These are phyloP conservation scores for Athetis lepigone DNA, from an alignment of 2,888 invertebrate species.

Conservation along the genomic window DNA sequence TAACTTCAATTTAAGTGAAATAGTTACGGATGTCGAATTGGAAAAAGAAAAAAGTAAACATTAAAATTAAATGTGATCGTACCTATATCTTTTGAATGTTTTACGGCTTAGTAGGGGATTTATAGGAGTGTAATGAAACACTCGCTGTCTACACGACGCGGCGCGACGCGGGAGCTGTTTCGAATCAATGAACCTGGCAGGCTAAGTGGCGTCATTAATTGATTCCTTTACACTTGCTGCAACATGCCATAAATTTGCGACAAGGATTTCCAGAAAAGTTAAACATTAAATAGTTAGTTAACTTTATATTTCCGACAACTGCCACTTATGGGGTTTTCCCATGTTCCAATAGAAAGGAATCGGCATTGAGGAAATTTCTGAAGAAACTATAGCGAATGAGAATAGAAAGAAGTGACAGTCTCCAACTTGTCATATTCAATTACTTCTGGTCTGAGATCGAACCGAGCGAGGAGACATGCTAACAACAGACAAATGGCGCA, in stretches of 20 bases:
- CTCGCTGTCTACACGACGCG: conserved; percentile 12
- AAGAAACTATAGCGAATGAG: conserved; percentile 16
- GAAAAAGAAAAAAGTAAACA: conserved; percentile 1
- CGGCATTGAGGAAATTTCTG: conserved; percentile 41
- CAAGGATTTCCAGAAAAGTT: conserved; percentile 17
- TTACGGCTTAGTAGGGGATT: conserved; percentile 13
- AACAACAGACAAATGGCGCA: conserved; percentile 39
- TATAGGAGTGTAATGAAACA: conserved; percentile 27
- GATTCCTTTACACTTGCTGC: conserved; percentile 17
- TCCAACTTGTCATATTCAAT: conserved; percentile 39
- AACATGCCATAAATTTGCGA: conserved; percentile 18
- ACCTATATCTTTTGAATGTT: conserved; percentile 28
- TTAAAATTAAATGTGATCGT: background rate
- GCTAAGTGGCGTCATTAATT: conserved; percentile 36
- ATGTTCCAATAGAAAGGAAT: conserved; percentile 21
- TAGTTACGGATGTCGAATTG: background rate
- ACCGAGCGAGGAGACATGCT: conserved; percentile 10
- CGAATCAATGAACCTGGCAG: conserved; percentile 30
- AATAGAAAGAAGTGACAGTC: conserved; percentile 22
- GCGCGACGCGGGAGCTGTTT: conserved; percentile 20
- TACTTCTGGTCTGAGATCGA: conserved; percentile 22
- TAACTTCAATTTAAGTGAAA: background rate
- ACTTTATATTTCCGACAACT: conserved; percentile 17
- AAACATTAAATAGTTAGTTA: conserved; percentile 36
- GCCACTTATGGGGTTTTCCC: conserved; percentile 9